Evolutionary conservation across 2,797 vertebrate genomes (phyloP), one percentile per base, ranked within the genome.

Genomic region (Novumbra hubbsi): DNA sequence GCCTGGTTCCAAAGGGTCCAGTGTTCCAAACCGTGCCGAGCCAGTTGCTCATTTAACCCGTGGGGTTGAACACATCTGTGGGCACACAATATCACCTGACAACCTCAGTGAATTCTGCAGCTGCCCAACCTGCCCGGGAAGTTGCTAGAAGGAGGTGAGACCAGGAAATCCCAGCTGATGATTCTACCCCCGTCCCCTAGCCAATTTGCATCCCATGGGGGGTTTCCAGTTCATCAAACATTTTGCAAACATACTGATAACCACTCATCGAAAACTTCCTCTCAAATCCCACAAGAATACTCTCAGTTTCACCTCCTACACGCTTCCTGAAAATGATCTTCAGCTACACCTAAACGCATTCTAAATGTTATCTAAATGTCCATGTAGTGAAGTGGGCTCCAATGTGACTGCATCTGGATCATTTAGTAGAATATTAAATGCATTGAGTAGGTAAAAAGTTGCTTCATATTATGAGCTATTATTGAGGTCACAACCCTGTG

Each of bases 381-480:
- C 8, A 16, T 27, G 45, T 8, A 24, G 28, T 68, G n/a, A n/a
- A 73, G 75, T 64, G 70, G 82, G 34, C 34, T 38, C 34, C 5
- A 27, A 65, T 21, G n/a, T 73, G 76, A 75, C 71, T 73, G 80
- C 74, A 70, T 81, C 78, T 84, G 72, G 72, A 73, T 16, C 30
- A 50, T 55, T 63, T 73, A 74, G 82, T 71, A 78, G 60, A 85
- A 86, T 85, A 69, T 50, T 73, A 73, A 86, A 69, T 34, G 30
- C 78, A n/a, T 9, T 2, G 73, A 15, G 12, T 55, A 30, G 41
- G n/a, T 62, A 38, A 64, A 15, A 49, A 57, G 67, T 5, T 41
- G 70, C 41, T 76, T 82, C 67, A 73, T 73, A 71, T 74, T 57
- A 78, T 67, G 68, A 75, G 38, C 21, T 72, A 79, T 87, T 78